A percentile compares a stretch with the other conserved stretches of the same genome.
These are phyloP conservation scores for Urechis unicinctus DNA, from an alignment of 2,888 invertebrate genomes.

Conservation along the genomic window DNA sequence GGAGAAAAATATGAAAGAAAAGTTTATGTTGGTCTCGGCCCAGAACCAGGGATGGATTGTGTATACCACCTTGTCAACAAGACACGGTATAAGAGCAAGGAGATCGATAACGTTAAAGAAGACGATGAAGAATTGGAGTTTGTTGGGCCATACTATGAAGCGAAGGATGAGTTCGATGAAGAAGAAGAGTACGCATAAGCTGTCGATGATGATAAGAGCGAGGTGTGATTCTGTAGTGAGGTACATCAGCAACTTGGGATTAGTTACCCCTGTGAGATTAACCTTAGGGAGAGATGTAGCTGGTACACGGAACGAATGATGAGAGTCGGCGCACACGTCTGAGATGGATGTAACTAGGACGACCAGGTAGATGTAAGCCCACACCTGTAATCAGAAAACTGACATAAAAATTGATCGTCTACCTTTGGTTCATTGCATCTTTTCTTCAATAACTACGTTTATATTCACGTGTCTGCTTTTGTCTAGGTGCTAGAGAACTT, in stretches of 20 bases:
- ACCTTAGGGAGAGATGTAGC: too few relatives aligned
- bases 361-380: conserved; percentile 6
- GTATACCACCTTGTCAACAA: not conserved
- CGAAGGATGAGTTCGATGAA: conserved; percentile 7
- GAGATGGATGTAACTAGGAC: conserved; percentile 6
- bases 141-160: conserved; percentile 9
- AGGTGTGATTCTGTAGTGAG: not conserved
- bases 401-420: too few relatives aligned
- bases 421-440: too few relatives aligned
- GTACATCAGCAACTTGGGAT: too few relatives aligned
- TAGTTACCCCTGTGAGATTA: too few relatives aligned
- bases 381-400: too few relatives aligned
- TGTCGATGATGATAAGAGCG: conserved; percentile 2
- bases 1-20: conserved; percentile 7
- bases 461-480: too few relatives aligned
- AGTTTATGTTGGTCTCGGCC: conserved; percentile 1
- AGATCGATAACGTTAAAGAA: conserved; percentile 14
- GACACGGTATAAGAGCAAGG: conserved; percentile 9
- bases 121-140: conserved; percentile 4
- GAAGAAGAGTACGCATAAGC: conserved; percentile 9
- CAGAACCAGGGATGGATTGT: not conserved
- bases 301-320: conserved; percentile 16
- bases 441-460: too few relatives aligned
- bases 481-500: too few relatives aligned
- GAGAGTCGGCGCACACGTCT: conserved; percentile 16